These are phyloP conservation scores for Sebastes hubbsi DNA, from an alignment of 2,797 vertebrate species.

Conservation along the genomic window DNA sequence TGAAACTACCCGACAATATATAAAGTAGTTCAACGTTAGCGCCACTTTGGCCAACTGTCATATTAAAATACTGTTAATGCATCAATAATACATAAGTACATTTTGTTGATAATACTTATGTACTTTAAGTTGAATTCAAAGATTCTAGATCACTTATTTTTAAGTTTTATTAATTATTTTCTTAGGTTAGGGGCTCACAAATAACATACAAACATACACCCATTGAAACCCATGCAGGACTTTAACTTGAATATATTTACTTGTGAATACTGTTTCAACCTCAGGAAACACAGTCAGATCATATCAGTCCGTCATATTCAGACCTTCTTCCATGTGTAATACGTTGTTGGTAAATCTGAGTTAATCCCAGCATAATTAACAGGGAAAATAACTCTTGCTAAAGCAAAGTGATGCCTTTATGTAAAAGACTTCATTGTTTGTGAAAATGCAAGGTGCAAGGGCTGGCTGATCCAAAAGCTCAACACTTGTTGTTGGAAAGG, in stretches of 20 bases:
- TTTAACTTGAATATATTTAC: not conserved
- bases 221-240: not conserved
- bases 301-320: slow-evolving; percentile 8
- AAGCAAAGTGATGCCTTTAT: slow-evolving; percentile 64
- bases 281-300: not conserved
- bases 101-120: no score
- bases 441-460: slow-evolving; percentile 51
- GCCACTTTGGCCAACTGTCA: not conserved
- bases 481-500: not conserved
- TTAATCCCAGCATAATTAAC: slow-evolving; percentile 72
- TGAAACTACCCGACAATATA: not conserved
- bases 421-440: slow-evolving; percentile 77
- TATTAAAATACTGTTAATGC: not conserved
- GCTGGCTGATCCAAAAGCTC: slow-evolving; percentile 40
- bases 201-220: not conserved
- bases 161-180: no score
- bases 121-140: no score
- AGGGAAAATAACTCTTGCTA: slow-evolving; percentile 45
- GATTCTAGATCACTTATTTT: no score
- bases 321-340: slow-evolving; percentile 19
- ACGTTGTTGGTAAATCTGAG: slow-evolving; percentile 50
- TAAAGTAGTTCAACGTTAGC: not conserved
- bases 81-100: no score
- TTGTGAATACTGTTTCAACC: not conserved
- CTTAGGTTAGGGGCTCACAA: no score